These are phyloP conservation scores for Epinephelus cyanopodus DNA, from an alignment of 2,113 vertebrate genomes.

Conservation along the genomic window DNA sequence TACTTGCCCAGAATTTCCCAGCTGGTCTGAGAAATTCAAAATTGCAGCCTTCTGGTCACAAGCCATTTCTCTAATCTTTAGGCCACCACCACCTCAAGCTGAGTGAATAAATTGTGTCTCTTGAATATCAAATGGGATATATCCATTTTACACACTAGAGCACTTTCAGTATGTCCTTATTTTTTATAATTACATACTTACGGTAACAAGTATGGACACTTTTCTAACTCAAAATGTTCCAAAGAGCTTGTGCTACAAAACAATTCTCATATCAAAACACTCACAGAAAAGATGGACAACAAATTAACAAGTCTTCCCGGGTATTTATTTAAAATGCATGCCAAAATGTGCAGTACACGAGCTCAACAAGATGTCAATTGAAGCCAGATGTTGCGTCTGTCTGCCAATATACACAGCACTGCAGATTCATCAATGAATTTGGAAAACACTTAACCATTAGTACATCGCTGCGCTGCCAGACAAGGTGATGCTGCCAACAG, in stretches of 20 bases:
- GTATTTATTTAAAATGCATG: slow-evolving; percentile 14
- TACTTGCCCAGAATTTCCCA: slow-evolving; percentile 53
- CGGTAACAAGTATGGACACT: not conserved
- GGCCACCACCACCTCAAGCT: slow-evolving; percentile 18
- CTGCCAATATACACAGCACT: slow-evolving; percentile 23
- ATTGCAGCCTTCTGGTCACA: slow-evolving; percentile 38
- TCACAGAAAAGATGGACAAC: slow-evolving; percentile 2
- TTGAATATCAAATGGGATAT: slow-evolving; percentile 43
- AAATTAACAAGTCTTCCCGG: slow-evolving; percentile 31
- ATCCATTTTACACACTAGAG: slow-evolving; percentile 27
- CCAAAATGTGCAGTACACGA: slow-evolving; percentile 33
- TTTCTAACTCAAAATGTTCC: slow-evolving; percentile 19
- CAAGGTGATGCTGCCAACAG: slow-evolving; percentile 25
- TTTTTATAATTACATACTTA: slow-evolving; percentile 1
- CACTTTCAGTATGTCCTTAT: not conserved
- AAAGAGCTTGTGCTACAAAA: slow-evolving; percentile 10
- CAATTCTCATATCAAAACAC: slow-evolving; percentile 18
- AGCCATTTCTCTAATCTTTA: slow-evolving; percentile 57
- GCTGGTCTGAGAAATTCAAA: slow-evolving; percentile 43
- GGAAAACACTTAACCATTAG: slow-evolving; percentile 37
- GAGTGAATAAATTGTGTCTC: slow-evolving; percentile 41
- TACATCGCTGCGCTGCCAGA: slow-evolving; percentile 17
- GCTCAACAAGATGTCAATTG: slow-evolving; percentile 44
- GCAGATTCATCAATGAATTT: slow-evolving; percentile 50
- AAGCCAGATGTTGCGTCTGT: slow-evolving; percentile 53